phyloP scores from a whole-genome alignment of 2,797 vertebrate genomes.

The Ctenosaura bakeri region DNA sequence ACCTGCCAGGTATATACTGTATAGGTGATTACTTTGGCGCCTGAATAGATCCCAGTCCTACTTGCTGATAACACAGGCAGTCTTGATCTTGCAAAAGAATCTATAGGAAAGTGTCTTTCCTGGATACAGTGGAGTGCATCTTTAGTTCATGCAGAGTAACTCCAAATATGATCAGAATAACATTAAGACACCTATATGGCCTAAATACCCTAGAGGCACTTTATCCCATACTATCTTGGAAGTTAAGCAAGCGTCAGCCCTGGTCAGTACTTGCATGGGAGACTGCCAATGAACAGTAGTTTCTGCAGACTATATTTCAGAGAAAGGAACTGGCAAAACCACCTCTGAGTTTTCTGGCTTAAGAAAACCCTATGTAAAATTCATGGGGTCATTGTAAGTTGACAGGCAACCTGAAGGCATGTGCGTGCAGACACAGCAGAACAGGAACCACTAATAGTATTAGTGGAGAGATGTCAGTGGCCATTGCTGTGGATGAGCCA shows the following conservation, averaged over 20 bases:
- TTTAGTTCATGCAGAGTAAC: not conserved
- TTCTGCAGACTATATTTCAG: too few relatives aligned
- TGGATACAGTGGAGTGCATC: constrained; percentile 14
- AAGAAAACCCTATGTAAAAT: too few relatives aligned
- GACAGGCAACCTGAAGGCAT: not conserved
- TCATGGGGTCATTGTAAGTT: not conserved
- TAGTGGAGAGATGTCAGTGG: too few relatives aligned
- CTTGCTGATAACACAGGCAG: fast-evolving
- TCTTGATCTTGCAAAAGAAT: constrained; percentile 25
- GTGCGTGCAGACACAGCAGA: not conserved
- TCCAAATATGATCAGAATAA: not conserved
- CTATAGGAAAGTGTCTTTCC: constrained; percentile 5
- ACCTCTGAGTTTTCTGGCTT: not conserved
- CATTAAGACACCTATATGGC: too few relatives aligned
- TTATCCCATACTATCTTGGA: too few relatives aligned
- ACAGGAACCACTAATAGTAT: not conserved
- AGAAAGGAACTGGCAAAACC: too few relatives aligned
- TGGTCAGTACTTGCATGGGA: too few relatives aligned
- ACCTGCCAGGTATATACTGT: constrained; percentile 2
- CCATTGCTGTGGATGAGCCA: not conserved
- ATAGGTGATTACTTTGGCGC: constrained; percentile 52
- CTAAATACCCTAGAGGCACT: too few relatives aligned
- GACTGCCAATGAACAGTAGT: too few relatives aligned
- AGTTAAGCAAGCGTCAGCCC: too few relatives aligned
- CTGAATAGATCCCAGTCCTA: constrained; percentile 10